Conservation (phyloP, 2,888 invertebrate genomes). For the Fabriciana adippe region DNA sequence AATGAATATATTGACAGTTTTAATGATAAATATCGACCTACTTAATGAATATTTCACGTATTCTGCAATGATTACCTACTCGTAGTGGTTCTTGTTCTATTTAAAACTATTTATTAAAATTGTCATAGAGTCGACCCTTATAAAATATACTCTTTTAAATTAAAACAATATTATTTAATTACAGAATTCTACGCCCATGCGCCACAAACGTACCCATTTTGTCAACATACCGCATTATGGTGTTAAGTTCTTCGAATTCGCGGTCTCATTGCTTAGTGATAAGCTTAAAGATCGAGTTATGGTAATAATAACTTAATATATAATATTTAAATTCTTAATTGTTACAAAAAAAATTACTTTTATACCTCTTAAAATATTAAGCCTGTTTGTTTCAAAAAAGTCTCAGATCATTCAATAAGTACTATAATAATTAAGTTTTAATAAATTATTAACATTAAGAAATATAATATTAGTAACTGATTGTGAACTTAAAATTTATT, state of each 20-base stretch:
- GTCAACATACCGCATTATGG: conserved; percentile 92
- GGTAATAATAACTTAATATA: conserved; percentile 76
- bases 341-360: background rate
- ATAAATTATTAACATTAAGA: no score
- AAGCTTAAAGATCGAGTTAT: conserved; percentile 91
- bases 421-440: no score
- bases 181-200: conserved; percentile 94
- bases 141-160: background rate
- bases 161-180: conserved; percentile 40
- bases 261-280: conserved; percentile 90
- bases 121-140: background rate
- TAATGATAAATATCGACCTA: no score
- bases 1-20: no score
- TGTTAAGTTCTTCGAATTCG: conserved; percentile 91
- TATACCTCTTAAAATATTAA: background rate
- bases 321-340: background rate
- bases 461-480: no score
- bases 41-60: no score
- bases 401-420: no score
- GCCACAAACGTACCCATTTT: conserved; percentile 94
- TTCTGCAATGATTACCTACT: no score
- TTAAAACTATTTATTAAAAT: background rate
- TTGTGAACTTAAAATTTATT: background rate
- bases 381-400: no score
- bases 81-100: no score